Evolutionary conservation across 2,113 vertebrate genomes (phyloP).

Genomic region (Trematocara macrostoma): DNA sequence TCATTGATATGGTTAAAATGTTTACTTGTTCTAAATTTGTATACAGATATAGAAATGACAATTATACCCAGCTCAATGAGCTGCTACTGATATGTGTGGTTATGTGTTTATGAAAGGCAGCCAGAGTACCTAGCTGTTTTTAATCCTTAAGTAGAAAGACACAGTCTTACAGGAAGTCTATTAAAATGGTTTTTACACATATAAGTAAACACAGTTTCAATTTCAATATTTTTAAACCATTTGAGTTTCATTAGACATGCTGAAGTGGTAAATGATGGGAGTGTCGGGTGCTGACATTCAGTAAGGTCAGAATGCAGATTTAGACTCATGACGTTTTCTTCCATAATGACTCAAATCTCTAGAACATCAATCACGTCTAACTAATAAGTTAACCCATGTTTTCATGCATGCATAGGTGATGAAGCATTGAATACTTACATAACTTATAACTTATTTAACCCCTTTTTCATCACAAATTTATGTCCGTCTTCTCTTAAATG

Average conservation of each 20-base stretch:
- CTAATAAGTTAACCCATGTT: conserved; percentile 21
- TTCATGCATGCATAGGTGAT: neutral
- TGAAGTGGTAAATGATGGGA: conserved; percentile 11
- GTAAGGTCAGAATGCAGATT: conserved; percentile 36
- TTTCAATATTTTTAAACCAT: conserved; percentile 35
- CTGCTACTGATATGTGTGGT: neutral
- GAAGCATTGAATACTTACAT: neutral
- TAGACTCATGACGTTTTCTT: neutral
- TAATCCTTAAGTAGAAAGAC: neutral
- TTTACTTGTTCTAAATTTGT: neutral
- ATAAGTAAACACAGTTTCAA: neutral
- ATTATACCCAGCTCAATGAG: neutral
- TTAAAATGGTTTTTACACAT: neutral
- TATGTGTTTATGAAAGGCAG: neutral
- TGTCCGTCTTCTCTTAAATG: neutral
- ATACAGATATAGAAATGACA: neutral
- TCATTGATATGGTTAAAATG: neutral
- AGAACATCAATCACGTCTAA: neutral
- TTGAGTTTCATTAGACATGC: conserved; percentile 29
- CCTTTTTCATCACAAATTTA: conserved; percentile 28
- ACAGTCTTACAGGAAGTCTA: neutral
- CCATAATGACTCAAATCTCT: conserved; percentile 1
- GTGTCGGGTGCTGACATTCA: conserved; percentile 23
- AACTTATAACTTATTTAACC: conserved; percentile 22
- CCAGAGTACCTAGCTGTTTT: neutral